Conservation (phyloP, 2,113 vertebrate genomes). For the Balaeniceps rex region DNA sequence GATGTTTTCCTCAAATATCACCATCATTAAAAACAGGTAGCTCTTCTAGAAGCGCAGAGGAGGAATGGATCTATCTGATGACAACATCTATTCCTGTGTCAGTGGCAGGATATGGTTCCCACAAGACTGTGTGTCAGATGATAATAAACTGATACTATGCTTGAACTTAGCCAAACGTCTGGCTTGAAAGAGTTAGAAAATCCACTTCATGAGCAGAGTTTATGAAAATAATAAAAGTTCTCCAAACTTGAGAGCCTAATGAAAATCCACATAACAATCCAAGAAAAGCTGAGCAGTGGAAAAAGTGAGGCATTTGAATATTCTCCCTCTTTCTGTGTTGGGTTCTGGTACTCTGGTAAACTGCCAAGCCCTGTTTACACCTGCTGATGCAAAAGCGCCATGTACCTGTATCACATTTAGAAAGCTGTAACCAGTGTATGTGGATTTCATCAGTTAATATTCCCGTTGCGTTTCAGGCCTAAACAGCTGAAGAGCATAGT, state of each 20-base stretch:
- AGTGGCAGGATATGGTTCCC: background rate
- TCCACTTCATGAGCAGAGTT: background rate
- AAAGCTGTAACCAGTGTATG: background rate
- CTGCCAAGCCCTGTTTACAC: background rate
- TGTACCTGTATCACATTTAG: background rate
- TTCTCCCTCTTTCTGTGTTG: background rate
- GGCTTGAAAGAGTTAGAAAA: constrained; percentile 27
- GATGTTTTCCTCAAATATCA: constrained; percentile 24
- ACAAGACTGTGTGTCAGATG: background rate
- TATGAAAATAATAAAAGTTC: constrained; percentile 45
- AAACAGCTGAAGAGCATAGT: background rate
- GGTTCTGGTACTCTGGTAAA: background rate
- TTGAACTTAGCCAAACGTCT: background rate
- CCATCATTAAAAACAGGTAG: constrained; percentile 48
- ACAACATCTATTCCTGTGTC: constrained; percentile 16
- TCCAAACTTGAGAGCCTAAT: background rate
- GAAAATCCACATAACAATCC: constrained; percentile 3
- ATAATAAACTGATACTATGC: background rate
- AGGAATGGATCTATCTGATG: background rate
- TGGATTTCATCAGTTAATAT: background rate
- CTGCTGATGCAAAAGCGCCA: background rate
- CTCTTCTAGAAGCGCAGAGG: background rate
- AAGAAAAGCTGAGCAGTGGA: constrained; percentile 35
- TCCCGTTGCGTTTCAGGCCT: background rate
- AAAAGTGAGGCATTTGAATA: constrained; percentile 30